Evolutionary conservation across 2,888 invertebrate genomes (phyloP).

Genomic region (Drosophila diplacantha): DNA sequence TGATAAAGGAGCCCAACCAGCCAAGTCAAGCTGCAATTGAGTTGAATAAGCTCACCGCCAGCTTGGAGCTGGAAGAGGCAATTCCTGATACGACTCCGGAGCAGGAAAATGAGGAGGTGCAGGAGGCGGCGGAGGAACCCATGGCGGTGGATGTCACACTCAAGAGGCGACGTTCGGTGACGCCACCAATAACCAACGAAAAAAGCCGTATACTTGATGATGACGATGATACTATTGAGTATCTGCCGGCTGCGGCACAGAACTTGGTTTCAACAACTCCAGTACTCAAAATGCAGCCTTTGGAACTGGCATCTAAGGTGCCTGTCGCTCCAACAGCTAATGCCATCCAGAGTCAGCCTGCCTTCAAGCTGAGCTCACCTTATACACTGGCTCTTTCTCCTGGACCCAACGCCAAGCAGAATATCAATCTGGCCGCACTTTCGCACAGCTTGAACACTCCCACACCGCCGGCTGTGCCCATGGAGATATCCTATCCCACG

Average conservation of each 20-base stretch:
- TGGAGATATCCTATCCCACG: conserved; percentile 49
- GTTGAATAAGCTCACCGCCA: conserved; percentile 4
- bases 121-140: not conserved
- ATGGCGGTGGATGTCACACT: conserved; percentile 20
- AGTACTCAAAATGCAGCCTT: not conserved
- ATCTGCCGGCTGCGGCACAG: conserved; percentile 4
- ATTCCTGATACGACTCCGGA: not conserved
- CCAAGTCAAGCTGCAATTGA: conserved; percentile 17
- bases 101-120: conserved; percentile 1
- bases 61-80: conserved; percentile 5
- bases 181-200: conserved; percentile 31
- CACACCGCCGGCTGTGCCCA: conserved; percentile 37
- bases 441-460: conserved; percentile 51
- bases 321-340: not conserved
- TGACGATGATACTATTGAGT: conserved; percentile 49
- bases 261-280: not conserved
- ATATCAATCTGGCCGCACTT: conserved; percentile 28
- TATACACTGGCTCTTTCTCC: conserved; percentile 26
- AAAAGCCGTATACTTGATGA: conserved; percentile 23
- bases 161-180: conserved; percentile 53
- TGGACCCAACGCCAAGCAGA: conserved; percentile 5
- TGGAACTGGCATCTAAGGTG: not conserved
- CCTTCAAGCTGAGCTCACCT: conserved; percentile 22
- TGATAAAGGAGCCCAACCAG: conserved; percentile 19
- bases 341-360: not conserved